Conservation (phyloP, 2,888 invertebrate species). For the Craniophora ligustri region DNA sequence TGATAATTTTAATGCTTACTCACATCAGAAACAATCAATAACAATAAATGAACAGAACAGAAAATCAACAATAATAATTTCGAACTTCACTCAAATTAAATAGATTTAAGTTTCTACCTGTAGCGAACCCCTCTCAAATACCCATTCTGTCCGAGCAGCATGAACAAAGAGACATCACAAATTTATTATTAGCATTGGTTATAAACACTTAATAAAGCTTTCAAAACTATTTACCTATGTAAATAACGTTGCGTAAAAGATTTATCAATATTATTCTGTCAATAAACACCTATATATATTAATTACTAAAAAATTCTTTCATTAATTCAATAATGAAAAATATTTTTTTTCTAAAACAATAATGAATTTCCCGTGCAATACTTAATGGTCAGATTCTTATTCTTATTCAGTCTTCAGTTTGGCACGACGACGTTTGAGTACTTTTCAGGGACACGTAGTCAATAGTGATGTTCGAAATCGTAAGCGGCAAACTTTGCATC, state of each 20-base stretch:
- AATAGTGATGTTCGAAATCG: constrained; percentile 26
- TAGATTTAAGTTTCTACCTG: constrained; percentile 76
- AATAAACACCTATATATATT: constrained; percentile 74
- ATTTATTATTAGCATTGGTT: constrained; percentile 65
- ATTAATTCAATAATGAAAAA: constrained; percentile 66
- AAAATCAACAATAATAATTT: constrained; percentile 62
- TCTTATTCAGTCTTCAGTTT: constrained; percentile 45
- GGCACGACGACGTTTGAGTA: constrained; percentile 9
- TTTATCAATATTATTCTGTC: constrained; percentile 77
- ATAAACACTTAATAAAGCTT: constrained; percentile 75
- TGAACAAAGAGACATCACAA: constrained; percentile 75
- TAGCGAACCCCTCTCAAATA: constrained; percentile 83
- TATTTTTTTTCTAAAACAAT: constrained; percentile 59
- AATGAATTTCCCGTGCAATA: constrained; percentile 44
- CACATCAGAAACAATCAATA: constrained; percentile 72
- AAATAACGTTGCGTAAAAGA: constrained; percentile 74
- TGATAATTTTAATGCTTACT: constrained; percentile 75
- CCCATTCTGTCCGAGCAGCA: constrained; percentile 84
- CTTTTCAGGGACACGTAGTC: constrained; percentile 17
- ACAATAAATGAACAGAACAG: constrained; percentile 61
- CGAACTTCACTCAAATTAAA: constrained; percentile 56
- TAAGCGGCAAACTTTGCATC: constrained; percentile 39
- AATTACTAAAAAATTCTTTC: constrained; percentile 67
- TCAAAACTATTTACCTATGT: constrained; percentile 73
- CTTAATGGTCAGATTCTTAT: constrained; percentile 37